Conservation (phyloP, 2,797 vertebrate species). For the Pachyuromys duprasi region DNA sequence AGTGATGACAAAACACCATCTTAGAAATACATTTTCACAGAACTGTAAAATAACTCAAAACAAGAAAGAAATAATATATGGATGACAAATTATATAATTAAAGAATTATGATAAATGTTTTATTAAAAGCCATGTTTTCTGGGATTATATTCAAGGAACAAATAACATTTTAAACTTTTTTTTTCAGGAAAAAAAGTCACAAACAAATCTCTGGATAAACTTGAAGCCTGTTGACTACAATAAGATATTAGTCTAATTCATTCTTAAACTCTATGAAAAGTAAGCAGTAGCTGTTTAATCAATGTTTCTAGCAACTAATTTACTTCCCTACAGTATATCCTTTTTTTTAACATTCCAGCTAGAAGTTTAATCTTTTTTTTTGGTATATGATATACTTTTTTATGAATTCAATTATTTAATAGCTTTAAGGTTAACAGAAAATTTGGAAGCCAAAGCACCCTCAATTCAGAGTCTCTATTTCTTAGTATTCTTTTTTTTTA, state of each 20-base stretch:
- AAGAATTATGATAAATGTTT: neutral
- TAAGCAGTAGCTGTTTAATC: constrained; percentile 9
- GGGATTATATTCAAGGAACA: constrained; percentile 21
- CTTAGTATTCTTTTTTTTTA: no score
- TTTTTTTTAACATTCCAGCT: no score
- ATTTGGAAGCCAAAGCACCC: no score
- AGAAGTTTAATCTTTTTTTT: no score
- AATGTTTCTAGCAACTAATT: constrained; percentile 34
- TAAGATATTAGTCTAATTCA: neutral
- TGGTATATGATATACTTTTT: no score
- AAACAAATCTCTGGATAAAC: neutral
- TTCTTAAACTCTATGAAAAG: neutral
- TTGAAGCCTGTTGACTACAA: neutral
- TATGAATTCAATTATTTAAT: no score
- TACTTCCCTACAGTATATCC: constrained; percentile 2
- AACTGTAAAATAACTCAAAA: neutral
- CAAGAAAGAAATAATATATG: neutral
- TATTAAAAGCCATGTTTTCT: neutral
- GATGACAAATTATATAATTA: neutral
- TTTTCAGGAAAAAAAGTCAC: neutral
- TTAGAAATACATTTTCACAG: neutral
- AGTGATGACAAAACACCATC: neutral
- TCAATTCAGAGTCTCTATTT: no score
- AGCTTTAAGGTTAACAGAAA: no score
- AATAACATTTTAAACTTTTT: constrained; percentile 13